These are phyloP conservation scores for Acronicta leporina DNA, from an alignment of 2,888 invertebrate genomes.

Conservation along the genomic window DNA sequence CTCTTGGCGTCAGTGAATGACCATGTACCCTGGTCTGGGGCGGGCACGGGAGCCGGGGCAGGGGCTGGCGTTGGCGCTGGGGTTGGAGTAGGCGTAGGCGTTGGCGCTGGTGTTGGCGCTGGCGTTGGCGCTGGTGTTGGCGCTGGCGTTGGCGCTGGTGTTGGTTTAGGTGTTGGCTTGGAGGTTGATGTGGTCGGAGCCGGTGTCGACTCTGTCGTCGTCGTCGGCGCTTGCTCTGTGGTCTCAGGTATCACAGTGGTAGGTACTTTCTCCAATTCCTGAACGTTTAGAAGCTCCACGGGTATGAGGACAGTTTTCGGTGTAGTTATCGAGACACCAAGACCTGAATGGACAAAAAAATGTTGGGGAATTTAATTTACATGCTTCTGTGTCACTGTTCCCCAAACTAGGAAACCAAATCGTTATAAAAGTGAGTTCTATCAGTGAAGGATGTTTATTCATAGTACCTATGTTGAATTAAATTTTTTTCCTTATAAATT, in stretches of 20 bases:
- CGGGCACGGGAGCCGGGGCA: conserved; percentile 64
- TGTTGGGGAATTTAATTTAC: background rate
- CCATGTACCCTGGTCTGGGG: conserved; percentile 77
- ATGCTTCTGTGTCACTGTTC: background rate
- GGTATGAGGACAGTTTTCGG: background rate
- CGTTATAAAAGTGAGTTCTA: too few relatives aligned
- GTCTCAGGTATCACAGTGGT: background rate
- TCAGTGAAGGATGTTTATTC: too few relatives aligned
- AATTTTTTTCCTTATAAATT: too few relatives aligned
- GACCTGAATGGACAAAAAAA: conserved; percentile 19
- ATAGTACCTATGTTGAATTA: too few relatives aligned
- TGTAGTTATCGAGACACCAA: background rate
- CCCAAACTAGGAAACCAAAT: too few relatives aligned
- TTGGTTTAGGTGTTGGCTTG: conserved; percentile 60
- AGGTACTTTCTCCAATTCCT: background rate
- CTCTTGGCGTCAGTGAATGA: conserved; percentile 58
- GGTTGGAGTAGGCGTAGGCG: conserved; percentile 70
- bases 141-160: conserved; percentile 68
- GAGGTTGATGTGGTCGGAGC: conserved; percentile 38
- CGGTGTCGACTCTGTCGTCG: background rate
- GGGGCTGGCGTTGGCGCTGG: conserved; percentile 66
- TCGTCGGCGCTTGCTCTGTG: background rate
- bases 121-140: conserved; percentile 79
- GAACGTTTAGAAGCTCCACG: background rate
- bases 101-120: conserved; percentile 64